These are phyloP conservation scores for Silurus lanzhouensis DNA, from an alignment of 2,797 vertebrate genomes.

Conservation along the genomic window DNA sequence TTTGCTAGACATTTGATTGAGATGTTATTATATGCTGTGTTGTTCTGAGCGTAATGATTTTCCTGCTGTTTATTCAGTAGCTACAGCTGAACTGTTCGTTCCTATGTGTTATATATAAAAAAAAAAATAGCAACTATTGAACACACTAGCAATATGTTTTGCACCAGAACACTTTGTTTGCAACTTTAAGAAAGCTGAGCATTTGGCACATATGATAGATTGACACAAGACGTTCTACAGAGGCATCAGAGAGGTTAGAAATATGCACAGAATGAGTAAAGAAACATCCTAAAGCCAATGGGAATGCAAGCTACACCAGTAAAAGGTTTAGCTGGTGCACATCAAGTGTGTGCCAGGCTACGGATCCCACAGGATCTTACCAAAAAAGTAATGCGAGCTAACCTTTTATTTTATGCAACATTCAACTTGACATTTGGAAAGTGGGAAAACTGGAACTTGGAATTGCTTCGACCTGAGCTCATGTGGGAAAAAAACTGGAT, in stretches of 20 bases:
- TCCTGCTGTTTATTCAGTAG: background rate
- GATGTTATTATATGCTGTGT: background rate
- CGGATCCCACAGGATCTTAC: background rate
- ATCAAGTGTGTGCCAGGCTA: background rate
- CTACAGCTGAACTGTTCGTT: background rate
- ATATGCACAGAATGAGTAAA: background rate
- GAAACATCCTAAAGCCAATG: background rate
- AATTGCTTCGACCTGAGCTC: background rate
- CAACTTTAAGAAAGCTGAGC: background rate
- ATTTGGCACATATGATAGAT: no score
- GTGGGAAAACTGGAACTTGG: background rate
- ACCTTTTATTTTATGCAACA: background rate
- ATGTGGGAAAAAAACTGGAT: background rate
- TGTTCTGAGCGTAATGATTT: background rate
- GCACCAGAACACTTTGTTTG: background rate
- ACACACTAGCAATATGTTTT: background rate
- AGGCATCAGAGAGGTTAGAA: background rate
- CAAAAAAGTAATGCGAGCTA: background rate
- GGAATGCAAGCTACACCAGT: background rate
- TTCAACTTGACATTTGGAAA: background rate
- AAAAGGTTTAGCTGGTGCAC: background rate
- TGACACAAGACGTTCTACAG: background rate
- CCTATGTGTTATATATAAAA: background rate
- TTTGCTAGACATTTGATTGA: constrained; percentile 2
- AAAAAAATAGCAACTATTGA: background rate